Percentiles rank a stretch among this genome's conserved stretches.
Evolutionary conservation across 2,797 vertebrate species (phyloP).

Genomic region (Syngnathus rostellatus): DNA sequence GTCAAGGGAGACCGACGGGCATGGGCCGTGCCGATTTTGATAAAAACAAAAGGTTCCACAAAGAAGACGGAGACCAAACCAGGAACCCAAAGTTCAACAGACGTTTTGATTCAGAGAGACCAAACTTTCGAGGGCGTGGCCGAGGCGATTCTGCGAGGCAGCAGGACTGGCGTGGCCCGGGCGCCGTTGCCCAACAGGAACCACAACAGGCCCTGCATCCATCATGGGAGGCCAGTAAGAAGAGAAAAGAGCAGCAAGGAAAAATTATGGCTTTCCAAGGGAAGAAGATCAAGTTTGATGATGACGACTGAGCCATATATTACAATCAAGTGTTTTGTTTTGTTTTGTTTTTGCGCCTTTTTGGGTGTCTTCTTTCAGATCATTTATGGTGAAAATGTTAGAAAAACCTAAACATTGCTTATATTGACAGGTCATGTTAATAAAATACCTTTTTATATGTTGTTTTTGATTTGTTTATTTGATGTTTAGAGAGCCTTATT

Average conservation of each 20-base stretch:
- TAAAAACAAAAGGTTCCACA: conserved; percentile 44
- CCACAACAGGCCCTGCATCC: conserved; percentile 81
- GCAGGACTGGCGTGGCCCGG: conserved; percentile 39
- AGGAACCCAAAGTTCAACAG: conserved; percentile 15
- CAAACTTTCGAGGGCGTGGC: conserved; percentile 23
- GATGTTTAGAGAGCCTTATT: too few species aligned
- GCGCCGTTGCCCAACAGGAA: conserved; percentile 32
- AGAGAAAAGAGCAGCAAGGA: conserved; percentile 82
- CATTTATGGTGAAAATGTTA: too few species aligned
- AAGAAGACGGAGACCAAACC: conserved; percentile 19
- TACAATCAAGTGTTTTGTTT: background rate
- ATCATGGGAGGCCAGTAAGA: conserved; percentile 94
- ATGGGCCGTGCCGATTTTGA: conserved; percentile 19
- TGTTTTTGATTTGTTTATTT: too few species aligned
- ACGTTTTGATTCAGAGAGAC: conserved; percentile 7
- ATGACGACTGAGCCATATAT: conserved; percentile 57
- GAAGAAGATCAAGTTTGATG: conserved; percentile 92
- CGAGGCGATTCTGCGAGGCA: conserved; percentile 33
- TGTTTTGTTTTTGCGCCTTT: background rate
- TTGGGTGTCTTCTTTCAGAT: too few species aligned
- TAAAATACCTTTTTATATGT: too few species aligned
- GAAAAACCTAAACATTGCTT: too few species aligned
- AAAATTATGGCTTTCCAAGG: conserved; percentile 88
- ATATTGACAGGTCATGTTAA: too few species aligned
- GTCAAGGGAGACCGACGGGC: conserved; percentile 12